Conservation (phyloP, 2,797 vertebrate species). For the Buphagus erythrorhynchus region DNA sequence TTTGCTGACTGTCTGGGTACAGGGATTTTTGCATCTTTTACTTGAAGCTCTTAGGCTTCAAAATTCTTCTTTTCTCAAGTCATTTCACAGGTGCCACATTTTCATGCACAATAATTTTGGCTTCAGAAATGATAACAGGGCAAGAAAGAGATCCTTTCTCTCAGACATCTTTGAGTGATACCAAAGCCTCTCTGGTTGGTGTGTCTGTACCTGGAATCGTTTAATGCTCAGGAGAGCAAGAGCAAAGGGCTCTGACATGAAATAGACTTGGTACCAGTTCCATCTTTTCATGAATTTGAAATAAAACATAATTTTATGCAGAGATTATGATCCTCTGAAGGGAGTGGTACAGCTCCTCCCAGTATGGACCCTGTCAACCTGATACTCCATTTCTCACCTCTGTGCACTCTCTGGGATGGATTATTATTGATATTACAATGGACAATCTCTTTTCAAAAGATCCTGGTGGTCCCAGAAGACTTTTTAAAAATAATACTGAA, state of each 20-base stretch:
- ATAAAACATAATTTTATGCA: not conserved
- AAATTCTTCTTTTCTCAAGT: not conserved
- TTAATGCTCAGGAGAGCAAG: not conserved
- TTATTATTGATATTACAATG: not conserved
- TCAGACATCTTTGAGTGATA: not conserved
- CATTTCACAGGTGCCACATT: not conserved
- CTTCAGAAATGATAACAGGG: not conserved
- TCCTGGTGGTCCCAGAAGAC: not conserved
- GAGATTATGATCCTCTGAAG: not conserved
- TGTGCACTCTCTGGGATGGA: not conserved
- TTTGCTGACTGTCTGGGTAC: not conserved
- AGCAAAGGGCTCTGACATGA: not conserved
- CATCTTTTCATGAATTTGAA: not conserved
- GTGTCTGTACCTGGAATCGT: not conserved
- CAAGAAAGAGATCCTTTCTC: not conserved
- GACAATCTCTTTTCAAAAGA: not conserved
- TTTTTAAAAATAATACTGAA: not conserved
- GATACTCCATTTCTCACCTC: not conserved
- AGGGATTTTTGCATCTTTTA: not conserved
- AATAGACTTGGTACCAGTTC: not conserved
- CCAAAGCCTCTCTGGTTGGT: not conserved
- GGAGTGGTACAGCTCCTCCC: not conserved
- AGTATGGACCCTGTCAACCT: not conserved
- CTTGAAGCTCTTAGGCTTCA: not conserved
- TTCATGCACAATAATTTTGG: not conserved